Evolutionary conservation across 2,888 invertebrate genomes (phyloP).

Genomic region (Sialis fuliginosa): DNA sequence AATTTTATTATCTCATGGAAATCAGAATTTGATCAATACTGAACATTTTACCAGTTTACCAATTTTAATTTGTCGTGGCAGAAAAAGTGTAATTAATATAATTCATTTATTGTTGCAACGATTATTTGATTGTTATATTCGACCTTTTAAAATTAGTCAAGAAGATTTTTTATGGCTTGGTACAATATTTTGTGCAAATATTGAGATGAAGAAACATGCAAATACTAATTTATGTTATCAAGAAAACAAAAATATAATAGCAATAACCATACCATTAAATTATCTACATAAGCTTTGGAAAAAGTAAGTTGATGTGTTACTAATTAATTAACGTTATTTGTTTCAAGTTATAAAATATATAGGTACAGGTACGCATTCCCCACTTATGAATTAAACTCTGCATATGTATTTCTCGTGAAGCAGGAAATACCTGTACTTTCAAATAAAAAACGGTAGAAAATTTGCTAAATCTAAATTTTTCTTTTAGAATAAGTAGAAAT

Average conservation of each 20-base stretch:
- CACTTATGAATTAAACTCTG: too few species aligned
- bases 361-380: not conserved
- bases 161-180: conserved; percentile 9
- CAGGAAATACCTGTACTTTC: too few species aligned
- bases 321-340: too few species aligned
- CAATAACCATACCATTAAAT: conserved; percentile 3
- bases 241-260: conserved; percentile 1
- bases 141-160: conserved; percentile 24
- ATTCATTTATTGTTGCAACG: conserved; percentile 24
- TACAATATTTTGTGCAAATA: conserved; percentile 5
- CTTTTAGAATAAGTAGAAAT: too few species aligned
- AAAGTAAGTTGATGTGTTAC: conserved; percentile 5
- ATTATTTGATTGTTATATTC: conserved; percentile 31
- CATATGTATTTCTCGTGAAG: too few species aligned
- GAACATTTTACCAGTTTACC: conserved; percentile 24
- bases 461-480: too few species aligned
- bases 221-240: conserved; percentile 3
- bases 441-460: too few species aligned
- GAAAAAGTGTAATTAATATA: conserved; percentile 21
- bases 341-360: too few species aligned
- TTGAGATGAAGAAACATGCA: not conserved
- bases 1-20: too few species aligned
- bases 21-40: too few species aligned
- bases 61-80: conserved; percentile 29
- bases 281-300: conserved; percentile 7